These are phyloP conservation scores for Danio kyathit DNA, from an alignment of 2,797 vertebrate species.

Conservation along the genomic window DNA sequence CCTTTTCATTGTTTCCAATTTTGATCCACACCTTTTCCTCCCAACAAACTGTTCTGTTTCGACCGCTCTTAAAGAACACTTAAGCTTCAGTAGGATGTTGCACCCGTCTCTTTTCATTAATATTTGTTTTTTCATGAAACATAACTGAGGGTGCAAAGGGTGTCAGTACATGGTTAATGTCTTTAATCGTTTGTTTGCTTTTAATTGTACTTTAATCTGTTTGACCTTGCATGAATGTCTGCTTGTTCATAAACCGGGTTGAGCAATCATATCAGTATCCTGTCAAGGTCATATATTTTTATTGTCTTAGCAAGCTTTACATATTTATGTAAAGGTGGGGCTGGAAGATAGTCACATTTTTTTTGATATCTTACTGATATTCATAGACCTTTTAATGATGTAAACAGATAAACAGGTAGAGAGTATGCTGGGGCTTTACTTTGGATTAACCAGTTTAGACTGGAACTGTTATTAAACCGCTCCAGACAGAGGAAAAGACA, in stretches of 20 bases:
- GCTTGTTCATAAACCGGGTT: constrained; percentile 15
- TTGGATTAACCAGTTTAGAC: constrained; percentile 45
- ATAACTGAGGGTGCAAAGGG: constrained; percentile 47
- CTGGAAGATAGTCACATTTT: constrained; percentile 3
- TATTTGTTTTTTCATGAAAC: constrained; percentile 5
- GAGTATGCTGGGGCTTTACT: constrained; percentile 42
- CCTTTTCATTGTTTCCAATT: constrained; percentile 47
- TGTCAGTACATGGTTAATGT: constrained; percentile 36
- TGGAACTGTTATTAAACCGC: constrained; percentile 31
- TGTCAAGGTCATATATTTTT: constrained; percentile 8
- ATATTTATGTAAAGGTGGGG: constrained; percentile 21
- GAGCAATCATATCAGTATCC: constrained; percentile 17
- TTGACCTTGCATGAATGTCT: constrained; percentile 9
- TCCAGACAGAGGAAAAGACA: constrained; percentile 15
- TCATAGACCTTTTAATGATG: constrained; percentile 8
- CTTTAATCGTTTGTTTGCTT: constrained; percentile 51
- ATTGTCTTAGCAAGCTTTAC: constrained; percentile 12
- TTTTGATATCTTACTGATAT: constrained; percentile 17
- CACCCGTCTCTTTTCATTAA: constrained; percentile 48
- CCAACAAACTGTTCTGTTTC: constrained; percentile 25
- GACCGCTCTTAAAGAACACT: constrained; percentile 19
- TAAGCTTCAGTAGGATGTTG: constrained; percentile 17
- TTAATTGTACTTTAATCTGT: constrained; percentile 45
- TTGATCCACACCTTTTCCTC: constrained; percentile 27
- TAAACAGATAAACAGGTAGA: constrained; percentile 37